Evolutionary conservation across 2,888 invertebrate species (phyloP).

Genomic region (Limnephilus marmoratus): DNA sequence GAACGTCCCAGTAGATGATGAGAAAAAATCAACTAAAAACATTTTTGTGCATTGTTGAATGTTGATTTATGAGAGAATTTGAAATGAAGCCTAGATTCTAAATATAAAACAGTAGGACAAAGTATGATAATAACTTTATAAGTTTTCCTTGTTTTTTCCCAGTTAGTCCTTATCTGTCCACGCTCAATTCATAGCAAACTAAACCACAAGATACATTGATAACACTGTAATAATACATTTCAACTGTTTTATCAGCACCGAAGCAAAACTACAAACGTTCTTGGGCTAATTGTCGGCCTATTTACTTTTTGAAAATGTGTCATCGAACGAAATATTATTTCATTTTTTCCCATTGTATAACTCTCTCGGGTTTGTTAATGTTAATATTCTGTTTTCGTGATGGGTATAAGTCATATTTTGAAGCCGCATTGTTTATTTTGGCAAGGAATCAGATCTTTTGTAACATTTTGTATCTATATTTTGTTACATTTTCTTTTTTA

Average conservation of each 20-base stretch:
- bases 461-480: background rate
- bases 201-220: conserved; percentile 24
- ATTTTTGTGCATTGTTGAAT: background rate
- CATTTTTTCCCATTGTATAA: background rate
- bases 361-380: background rate
- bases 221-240: background rate
- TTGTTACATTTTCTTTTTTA: background rate
- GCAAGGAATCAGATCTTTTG: background rate
- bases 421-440: conserved; percentile 26
- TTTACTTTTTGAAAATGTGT: conserved; percentile 24
- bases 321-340: conserved; percentile 34
- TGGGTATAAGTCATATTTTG: conserved; percentile 18
- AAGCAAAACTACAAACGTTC: background rate
- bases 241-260: conserved; percentile 24
- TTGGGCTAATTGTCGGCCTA: background rate
- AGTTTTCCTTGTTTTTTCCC: background rate
- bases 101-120: background rate
- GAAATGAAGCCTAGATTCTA: background rate
- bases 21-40: background rate
- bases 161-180: conserved; percentile 18
- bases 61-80: background rate
- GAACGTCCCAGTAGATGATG: no score
- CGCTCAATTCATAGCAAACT: conserved; percentile 8
- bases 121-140: background rate
- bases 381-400: conserved; percentile 28